These are phyloP conservation scores for Holothuria leucospilota DNA, from an alignment of 53 echinoderm and acorn worm genomes.

Conservation along the genomic window DNA sequence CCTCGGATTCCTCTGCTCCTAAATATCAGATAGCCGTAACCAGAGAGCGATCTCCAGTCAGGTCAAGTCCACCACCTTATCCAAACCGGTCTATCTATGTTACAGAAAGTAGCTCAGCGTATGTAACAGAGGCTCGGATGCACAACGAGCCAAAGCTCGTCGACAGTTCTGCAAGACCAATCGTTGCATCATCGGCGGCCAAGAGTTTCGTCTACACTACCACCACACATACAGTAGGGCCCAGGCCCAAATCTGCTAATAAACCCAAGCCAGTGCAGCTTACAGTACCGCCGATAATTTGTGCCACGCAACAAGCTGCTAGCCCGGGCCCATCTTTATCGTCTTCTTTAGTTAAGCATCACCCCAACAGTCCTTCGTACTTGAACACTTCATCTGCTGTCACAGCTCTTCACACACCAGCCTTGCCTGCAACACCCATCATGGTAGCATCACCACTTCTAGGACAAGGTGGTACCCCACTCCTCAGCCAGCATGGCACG, in stretches of 20 bases:
- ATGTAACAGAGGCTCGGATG: conserved; percentile 81
- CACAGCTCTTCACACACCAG: conserved; percentile 75
- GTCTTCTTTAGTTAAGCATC: background rate
- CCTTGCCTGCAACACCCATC: conserved; percentile 86
- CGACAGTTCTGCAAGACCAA: conserved; percentile 83
- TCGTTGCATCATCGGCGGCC: conserved; percentile 41
- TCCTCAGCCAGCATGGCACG: conserved; percentile 60
- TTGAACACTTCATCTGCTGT: conserved; percentile 59
- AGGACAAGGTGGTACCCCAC: conserved; percentile 79
- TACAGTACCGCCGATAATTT: conserved; percentile 64
- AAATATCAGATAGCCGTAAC: background rate
- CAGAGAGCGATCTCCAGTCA: conserved; percentile 54
- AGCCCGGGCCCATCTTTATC: conserved; percentile 59
- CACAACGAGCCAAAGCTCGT: conserved; percentile 86
- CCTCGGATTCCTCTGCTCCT: background rate
- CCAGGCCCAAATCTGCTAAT: conserved; percentile 55
- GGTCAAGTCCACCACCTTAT: conserved; percentile 64
- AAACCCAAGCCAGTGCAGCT: conserved; percentile 79
- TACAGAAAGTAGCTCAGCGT: background rate
- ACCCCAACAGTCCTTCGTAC: conserved; percentile 80
- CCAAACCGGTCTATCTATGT: conserved; percentile 38
- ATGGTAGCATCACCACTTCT: conserved; percentile 91
- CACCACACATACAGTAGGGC: conserved; percentile 38
- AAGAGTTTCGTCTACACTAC: conserved; percentile 25
- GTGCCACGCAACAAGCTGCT: conserved; percentile 66